These are phyloP conservation scores for Rhinichthys klamathensis DNA, from an alignment of 2,113 vertebrate genomes.

Conservation along the genomic window DNA sequence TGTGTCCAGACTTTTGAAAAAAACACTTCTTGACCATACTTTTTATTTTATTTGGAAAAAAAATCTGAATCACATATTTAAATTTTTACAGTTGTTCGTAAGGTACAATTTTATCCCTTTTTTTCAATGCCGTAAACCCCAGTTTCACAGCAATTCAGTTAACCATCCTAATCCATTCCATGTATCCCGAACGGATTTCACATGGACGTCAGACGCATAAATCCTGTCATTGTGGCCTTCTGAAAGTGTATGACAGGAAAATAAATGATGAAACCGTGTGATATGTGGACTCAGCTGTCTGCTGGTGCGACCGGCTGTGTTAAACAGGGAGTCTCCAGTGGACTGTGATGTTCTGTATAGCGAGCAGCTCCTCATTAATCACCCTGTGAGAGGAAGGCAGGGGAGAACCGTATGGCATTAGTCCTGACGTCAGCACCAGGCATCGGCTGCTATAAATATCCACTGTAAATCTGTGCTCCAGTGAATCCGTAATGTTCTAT, in stretches of 20 bases:
- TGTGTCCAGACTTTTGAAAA: background rate
- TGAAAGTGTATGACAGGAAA: constrained; percentile 36
- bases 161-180: constrained; percentile 43
- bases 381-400: constrained; percentile 43
- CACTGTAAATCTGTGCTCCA: constrained; percentile 52
- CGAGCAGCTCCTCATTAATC: constrained; percentile 50
- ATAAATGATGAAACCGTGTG: constrained; percentile 17
- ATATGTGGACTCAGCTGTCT: constrained; percentile 28
- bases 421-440: constrained; percentile 57
- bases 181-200: constrained; percentile 34
- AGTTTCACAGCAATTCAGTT: background rate
- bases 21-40: background rate
- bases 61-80: background rate
- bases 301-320: constrained; percentile 12
- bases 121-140: background rate
- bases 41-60: background rate
- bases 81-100: background rate
- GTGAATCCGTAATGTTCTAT: constrained; percentile 60
- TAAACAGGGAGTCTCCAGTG: constrained; percentile 36
- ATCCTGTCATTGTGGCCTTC: constrained; percentile 5
- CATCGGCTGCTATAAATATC: constrained; percentile 59
- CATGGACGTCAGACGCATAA: background rate
- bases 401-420: constrained; percentile 41
- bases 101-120: background rate
- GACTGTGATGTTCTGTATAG: constrained; percentile 41